Evolutionary conservation across 2,797 vertebrate species (phyloP).

Genomic region (Thaleichthys pacificus): DNA sequence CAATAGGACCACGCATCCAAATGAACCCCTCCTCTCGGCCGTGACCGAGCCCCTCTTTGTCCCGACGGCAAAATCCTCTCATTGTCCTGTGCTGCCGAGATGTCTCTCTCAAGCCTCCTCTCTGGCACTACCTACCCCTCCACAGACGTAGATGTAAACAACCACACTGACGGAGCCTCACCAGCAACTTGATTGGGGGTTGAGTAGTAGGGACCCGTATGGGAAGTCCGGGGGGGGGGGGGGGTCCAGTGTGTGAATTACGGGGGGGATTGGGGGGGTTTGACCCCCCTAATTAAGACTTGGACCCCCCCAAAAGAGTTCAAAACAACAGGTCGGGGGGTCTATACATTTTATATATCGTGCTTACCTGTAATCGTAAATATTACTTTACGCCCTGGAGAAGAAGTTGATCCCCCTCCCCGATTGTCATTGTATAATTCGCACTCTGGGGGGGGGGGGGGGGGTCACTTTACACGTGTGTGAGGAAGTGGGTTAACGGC

Average conservation of each 20-base stretch:
- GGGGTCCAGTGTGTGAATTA: background rate
- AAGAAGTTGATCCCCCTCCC: no score
- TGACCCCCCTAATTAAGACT: no score
- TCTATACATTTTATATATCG: no score
- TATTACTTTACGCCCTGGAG: no score
- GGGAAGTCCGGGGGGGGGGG: slow-evolving; percentile 28
- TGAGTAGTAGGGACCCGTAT: slow-evolving; percentile 13
- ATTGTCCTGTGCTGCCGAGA: slow-evolving; percentile 59
- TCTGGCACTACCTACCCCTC: slow-evolving; percentile 14
- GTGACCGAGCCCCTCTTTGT: slow-evolving; percentile 70
- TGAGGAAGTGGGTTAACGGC: slow-evolving; percentile 72
- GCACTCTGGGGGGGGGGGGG: slow-evolving; percentile 28
- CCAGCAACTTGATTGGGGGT: background rate
- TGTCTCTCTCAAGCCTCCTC: slow-evolving; percentile 63
- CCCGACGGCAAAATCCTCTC: slow-evolving; percentile 48
- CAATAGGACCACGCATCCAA: slow-evolving; percentile 70
- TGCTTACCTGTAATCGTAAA: no score
- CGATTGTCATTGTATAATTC: no score
- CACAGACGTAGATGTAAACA: slow-evolving; percentile 29
- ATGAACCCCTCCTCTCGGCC: slow-evolving; percentile 62
- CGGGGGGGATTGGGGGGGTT: no score
- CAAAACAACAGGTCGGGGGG: no score
- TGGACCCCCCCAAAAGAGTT: no score
- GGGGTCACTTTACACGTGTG: slow-evolving; percentile 56
- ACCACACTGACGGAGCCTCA: background rate